Conservation (phyloP, 2,113 vertebrate species). For the Xiphorhynchus elegans region DNA sequence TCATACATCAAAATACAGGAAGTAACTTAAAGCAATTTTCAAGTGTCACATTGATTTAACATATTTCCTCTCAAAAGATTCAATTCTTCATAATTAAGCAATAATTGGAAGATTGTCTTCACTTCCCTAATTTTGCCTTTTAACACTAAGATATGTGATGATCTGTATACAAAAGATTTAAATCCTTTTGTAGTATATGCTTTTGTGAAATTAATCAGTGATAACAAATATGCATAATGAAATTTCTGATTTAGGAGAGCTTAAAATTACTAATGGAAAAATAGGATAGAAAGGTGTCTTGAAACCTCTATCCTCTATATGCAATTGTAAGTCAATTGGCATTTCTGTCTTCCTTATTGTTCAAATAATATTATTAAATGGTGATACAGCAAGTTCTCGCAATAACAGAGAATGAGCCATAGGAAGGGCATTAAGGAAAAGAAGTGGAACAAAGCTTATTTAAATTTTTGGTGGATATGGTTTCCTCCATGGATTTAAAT, state of each 20-base stretch:
- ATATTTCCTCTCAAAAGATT: constrained; percentile 24
- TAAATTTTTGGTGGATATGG: not conserved
- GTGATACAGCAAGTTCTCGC: not conserved
- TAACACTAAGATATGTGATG: not conserved
- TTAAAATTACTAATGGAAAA: not conserved
- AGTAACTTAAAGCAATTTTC: constrained; percentile 49
- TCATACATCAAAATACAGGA: constrained; percentile 41
- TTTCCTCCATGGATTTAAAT: not conserved
- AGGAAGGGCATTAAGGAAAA: not conserved
- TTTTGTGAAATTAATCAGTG: constrained; percentile 32
- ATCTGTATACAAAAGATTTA: not conserved
- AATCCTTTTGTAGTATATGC: not conserved
- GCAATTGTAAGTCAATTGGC: not conserved
- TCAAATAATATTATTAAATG: not conserved
- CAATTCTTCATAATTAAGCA: constrained; percentile 26
- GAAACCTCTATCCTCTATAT: not conserved
- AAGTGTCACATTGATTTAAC: constrained; percentile 38
- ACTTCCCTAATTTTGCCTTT: constrained; percentile 16
- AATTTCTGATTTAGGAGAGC: not conserved
- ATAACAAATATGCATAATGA: not conserved
- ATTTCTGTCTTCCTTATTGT: not conserved
- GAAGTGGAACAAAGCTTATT: not conserved
- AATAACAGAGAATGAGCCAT: not conserved
- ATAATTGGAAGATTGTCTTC: constrained; percentile 14
- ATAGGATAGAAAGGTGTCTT: not conserved